Evolutionary conservation across 2,888 invertebrate species (phyloP), one percentile per base, ranked within the genome.

Genomic region (Ornithoptera priamus): DNA sequence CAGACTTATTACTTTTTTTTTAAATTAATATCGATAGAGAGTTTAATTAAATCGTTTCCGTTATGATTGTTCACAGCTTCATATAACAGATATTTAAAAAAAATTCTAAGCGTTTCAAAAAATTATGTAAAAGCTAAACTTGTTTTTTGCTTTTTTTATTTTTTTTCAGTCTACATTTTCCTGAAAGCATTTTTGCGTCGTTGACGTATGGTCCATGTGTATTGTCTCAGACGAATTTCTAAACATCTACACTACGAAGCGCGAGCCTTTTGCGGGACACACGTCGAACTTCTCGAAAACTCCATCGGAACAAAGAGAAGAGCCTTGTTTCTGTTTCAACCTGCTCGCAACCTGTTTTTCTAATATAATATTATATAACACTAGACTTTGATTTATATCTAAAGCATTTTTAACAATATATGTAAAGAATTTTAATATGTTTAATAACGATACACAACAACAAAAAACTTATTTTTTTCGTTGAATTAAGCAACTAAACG

Each of bases 251-350:
- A 67, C 69, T 73, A 74, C 75, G 73, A 76, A 74, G 73, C 78
- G 80, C 78, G 79, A 77, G 75, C 82, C 81, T 81, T 84, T 86
- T 82, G 79, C 80, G 84, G 80, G 87, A 88, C 87, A 89, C 84
- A 84, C 86, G 89, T 88, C 83, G 83, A 84, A 90, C 83, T 90
- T 74, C 84, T 80, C 77, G 78, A 81, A 86, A 91, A 90, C 85
- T 90, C 87, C 76, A 77, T 77, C 76, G 79, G 83, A 80, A 77
- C 83, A 80, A 85, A 88, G 87, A 85, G 88, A 81, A 84, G 85
- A 88, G 83, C 80, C 87, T 81, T 90, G 89, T 89, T 83, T 80
- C 76, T 75, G 75, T 78, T 78, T 78, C 82, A 80, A 79, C 80
- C 79, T 79, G 79, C 76, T 75, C 74, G 66, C 62, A 36, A 39